Evolutionary conservation across 2,888 invertebrate species (phyloP), one percentile per base, ranked within the genome.

Genomic region (Pachymerium ferrugineum): DNA sequence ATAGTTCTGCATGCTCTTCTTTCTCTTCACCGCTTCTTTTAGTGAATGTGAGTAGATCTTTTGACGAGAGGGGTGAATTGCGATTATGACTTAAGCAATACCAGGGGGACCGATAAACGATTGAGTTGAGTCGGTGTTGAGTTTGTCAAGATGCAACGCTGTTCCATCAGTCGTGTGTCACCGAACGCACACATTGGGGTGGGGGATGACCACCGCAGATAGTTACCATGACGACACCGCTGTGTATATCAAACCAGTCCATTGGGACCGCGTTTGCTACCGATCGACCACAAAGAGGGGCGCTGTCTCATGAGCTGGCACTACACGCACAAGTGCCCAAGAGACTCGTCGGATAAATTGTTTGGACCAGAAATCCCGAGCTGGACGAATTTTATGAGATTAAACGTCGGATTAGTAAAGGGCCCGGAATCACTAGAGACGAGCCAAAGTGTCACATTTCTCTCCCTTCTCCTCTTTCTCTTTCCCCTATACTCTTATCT

Each of bases 91-190:
- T 25, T 62, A 22, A n/a, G 62, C 62, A 62, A 62, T 62, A 62
- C 62, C 62, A 28, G 62, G 28, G 62, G 62, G 62, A 62, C 25
- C 62, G 62, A 62, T 62, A 62, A 62, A 62, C 62, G 62, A 25
- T 62, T 28, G 62, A 29, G 70, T 19, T 69, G 33, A 33, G 30
- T 28, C 33, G 31, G 70, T 69, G 70, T 33, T 30, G 70, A 62
- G 71, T 38, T 38, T 71, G 71, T 71, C 71, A 71, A 71, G 71
- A 71, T 71, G 71, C 38, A 38, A 38, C 71, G 33, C 35, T 22
- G 35, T 38, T 71, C 71, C 71, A 71, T 71, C 71, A 71, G 28
- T 38, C 38, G 71, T 71, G 35, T 71, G 71, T 71, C 71, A 71
- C 12, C 71, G 38, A 14, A 35, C 35, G 31, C 71, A 71, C 71